Percentiles rank a stretch among this genome's conserved stretches.
Conservation (phyloP, 2,797 vertebrate genomes). For the Coluber constrictor region DNA sequence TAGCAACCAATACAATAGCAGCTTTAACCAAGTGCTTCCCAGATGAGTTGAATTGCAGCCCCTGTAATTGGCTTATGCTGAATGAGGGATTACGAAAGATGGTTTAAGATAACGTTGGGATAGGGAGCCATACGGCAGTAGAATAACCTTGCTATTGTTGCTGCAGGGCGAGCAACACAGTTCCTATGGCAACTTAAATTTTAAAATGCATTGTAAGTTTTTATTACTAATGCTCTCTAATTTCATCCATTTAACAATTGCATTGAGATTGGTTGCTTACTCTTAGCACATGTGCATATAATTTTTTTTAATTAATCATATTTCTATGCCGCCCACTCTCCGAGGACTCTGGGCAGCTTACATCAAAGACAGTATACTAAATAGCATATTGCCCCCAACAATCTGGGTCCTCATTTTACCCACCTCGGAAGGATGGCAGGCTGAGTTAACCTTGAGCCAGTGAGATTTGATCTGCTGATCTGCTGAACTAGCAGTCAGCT, state of each 20-base stretch:
- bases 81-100: neutral
- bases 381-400: too few species aligned
- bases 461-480: too few species aligned
- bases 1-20: neutral
- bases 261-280: neutral
- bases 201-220: neutral
- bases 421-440: too few species aligned
- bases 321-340: too few species aligned
- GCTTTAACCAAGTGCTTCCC: neutral
- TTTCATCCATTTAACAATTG: neutral
- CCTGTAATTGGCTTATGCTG: neutral
- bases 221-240: neutral
- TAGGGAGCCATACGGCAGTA: neutral
- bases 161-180: neutral
- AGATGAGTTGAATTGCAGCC: neutral
- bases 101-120: neutral
- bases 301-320: too few species aligned
- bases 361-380: too few species aligned
- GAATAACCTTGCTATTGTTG: neutral
- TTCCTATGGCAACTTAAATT: neutral
- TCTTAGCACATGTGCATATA: neutral
- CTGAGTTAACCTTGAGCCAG: too few species aligned
- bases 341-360: too few species aligned
- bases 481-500: too few species aligned
- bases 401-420: too few species aligned